Evolutionary conservation across 2,797 vertebrate genomes (phyloP), one percentile per base, ranked within the genome.

Genomic region (Tokudaia muenninki): DNA sequence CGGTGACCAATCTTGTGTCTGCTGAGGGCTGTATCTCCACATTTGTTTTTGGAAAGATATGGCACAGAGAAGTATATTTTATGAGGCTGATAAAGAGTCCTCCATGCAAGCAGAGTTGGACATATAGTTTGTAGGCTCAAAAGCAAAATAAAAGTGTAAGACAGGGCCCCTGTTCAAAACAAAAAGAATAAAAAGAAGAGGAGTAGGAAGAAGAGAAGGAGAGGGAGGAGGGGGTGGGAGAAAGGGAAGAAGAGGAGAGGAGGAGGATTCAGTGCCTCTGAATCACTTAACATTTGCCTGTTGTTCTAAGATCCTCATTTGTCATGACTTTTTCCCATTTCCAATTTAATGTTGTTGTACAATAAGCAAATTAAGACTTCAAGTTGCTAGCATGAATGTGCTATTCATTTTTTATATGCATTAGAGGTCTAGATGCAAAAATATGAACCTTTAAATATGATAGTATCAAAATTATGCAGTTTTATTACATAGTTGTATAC

Each of bases 381-480:
- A 61, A 93, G 44, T 75, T 67, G 41, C 90, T 81, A 75, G 17
- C 24, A 47, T 55, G 4, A 59, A 75, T 4, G 8, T 78, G 78
- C 31, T 26, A 26, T 83, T 94, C 31, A 37, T 80, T 59, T 96
- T 96, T 88, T 90, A 63, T 57, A 72, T 77, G 31, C 24, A 81
- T 31, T 6, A 13, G 1, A 93, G 2, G n/a, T 72, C 87, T 83
- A 87, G 83, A 83, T 77, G 21, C 16, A 87, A 90, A 96, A 89
- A 29, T 86, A 34, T 17, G 24, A 91, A 6, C 19, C 47, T 65
- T 90, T 63, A 83, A 89, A 37, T 29, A 9, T 16, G 7, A 2
- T 77, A 93, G n/a, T 41, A 75, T 4, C 7, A 41, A 93, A 89
- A 83, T n/a, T 50, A 67, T 3, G 34, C 4, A 70, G 24, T 80